A percentile compares a stretch with the other conserved stretches of the same genome.
These are phyloP conservation scores for Montipora capitata DNA, from an alignment of 92 coral and sea anemone species.

Conservation along the genomic window DNA sequence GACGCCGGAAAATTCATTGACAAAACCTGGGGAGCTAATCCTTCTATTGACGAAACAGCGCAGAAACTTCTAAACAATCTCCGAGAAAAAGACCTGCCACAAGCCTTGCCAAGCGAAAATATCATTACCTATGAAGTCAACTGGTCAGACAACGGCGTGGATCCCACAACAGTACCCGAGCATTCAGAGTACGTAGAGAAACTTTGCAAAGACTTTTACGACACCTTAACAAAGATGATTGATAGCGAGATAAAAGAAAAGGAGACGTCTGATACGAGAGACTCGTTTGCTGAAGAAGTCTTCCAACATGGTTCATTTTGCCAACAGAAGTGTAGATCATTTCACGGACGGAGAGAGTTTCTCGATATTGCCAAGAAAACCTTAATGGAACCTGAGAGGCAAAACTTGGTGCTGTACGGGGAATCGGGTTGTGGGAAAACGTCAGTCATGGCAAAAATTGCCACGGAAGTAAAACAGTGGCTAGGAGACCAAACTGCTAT, in stretches of 20 bases:
- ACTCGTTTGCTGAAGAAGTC: slow-evolving; percentile 88
- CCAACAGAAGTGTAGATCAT: slow-evolving; percentile 89
- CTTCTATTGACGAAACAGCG: slow-evolving; percentile 83
- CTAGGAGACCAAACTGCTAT: slow-evolving; percentile 78
- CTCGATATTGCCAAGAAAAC: slow-evolving; percentile 69
- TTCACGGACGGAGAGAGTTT: slow-evolving; percentile 87
- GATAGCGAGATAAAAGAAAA: slow-evolving; percentile 83
- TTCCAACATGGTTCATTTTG: slow-evolving; percentile 94
- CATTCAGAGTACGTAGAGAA: slow-evolving; percentile 91
- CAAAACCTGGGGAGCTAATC: slow-evolving; percentile 86
- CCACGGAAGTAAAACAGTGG: slow-evolving; percentile 82
- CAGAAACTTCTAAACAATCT: slow-evolving; percentile 75
- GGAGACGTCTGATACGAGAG: slow-evolving; percentile 78
- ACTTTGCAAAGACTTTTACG: slow-evolving; percentile 86
- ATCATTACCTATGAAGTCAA: slow-evolving; percentile 78
- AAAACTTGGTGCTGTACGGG: slow-evolving; percentile 85
- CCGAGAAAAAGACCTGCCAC: slow-evolving; percentile 86
- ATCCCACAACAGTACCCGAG: slow-evolving; percentile 72
- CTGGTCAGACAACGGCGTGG: slow-evolving; percentile 93
- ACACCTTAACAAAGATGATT: slow-evolving; percentile 81
- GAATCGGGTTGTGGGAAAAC: slow-evolving; percentile 99
- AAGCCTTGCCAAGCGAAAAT: slow-evolving; percentile 71
- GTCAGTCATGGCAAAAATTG: slow-evolving; percentile 94
- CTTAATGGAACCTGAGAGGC: slow-evolving; percentile 67
- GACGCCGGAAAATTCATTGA: slow-evolving; percentile 94